A percentile compares a stretch with the other conserved stretches of the same genome.
These are phyloP conservation scores for Therioaphis trifolii DNA, from an alignment of 2,888 invertebrate species.

Conservation along the genomic window DNA sequence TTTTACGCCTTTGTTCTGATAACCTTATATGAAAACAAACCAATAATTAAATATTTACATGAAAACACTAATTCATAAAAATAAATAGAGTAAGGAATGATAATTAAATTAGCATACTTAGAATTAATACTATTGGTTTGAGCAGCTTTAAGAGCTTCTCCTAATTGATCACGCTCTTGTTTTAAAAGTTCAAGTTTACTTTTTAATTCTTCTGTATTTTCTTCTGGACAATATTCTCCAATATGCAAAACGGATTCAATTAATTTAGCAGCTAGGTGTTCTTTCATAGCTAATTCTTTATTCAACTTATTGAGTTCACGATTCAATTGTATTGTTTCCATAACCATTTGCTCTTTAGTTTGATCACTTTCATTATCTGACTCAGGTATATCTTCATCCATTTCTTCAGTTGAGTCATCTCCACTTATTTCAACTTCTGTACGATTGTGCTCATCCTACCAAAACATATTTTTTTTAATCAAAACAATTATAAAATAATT, in stretches of 20 bases:
- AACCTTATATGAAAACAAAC: slow-evolving; percentile 72
- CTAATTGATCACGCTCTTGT: slow-evolving; percentile 59
- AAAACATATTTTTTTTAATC: too few species aligned
- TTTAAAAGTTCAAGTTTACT: slow-evolving; percentile 59
- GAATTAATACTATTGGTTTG: slow-evolving; percentile 49
- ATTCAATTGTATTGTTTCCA: slow-evolving; percentile 74
- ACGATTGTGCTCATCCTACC: slow-evolving; percentile 55
- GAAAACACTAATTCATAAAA: background rate
- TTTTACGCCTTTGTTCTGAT: slow-evolving; percentile 75
- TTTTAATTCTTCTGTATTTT: slow-evolving; percentile 55
- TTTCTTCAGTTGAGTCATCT: slow-evolving; percentile 70
- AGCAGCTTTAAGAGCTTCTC: slow-evolving; percentile 56
- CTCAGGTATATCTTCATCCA: slow-evolving; percentile 66
- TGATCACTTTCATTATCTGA: slow-evolving; percentile 72
- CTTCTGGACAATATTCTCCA: slow-evolving; percentile 59
- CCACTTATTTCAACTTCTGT: slow-evolving; percentile 65
- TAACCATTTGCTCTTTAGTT: slow-evolving; percentile 76
- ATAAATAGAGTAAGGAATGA: background rate
- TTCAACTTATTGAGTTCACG: slow-evolving; percentile 68
- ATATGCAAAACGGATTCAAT: slow-evolving; percentile 59
- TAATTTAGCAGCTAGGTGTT: slow-evolving; percentile 55
- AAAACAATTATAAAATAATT: too few species aligned
- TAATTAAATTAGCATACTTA: slow-evolving; percentile 32
- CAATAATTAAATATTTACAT: background rate
- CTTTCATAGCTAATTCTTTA: slow-evolving; percentile 58